Percentiles rank a stretch among this genome's conserved stretches.
These are phyloP conservation scores for Hecatera dysodea DNA, from an alignment of 2,888 invertebrate genomes.

Conservation along the genomic window DNA sequence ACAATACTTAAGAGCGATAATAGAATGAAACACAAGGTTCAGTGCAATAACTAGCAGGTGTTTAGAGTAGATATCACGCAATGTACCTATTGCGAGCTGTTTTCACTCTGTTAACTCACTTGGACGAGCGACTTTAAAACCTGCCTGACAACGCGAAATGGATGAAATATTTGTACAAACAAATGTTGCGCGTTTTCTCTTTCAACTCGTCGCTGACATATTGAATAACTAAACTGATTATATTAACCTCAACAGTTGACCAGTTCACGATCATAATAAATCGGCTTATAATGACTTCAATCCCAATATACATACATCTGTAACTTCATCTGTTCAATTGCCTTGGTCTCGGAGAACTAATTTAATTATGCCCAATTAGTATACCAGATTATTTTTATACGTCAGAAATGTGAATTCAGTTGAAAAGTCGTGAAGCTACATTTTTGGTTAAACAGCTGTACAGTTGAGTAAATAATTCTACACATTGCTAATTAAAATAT, in stretches of 20 bases:
- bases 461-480: constrained; percentile 61
- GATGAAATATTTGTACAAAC: constrained; percentile 85
- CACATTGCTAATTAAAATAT: constrained; percentile 51
- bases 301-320: too few species aligned
- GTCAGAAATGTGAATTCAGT: constrained; percentile 6
- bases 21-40: constrained; percentile 79
- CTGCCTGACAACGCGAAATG: constrained; percentile 80
- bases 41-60: constrained; percentile 81
- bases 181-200: constrained; percentile 83
- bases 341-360: constrained; percentile 4
- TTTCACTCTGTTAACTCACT: constrained; percentile 83
- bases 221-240: constrained; percentile 71
- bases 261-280: constrained; percentile 16
- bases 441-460: constrained; percentile 22
- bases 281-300: constrained; percentile 1
- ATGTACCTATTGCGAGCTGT: constrained; percentile 77
- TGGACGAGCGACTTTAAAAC: constrained; percentile 80
- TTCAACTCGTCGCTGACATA: constrained; percentile 71
- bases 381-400: too few species aligned
- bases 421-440: constrained; percentile 26
- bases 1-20: constrained; percentile 75
- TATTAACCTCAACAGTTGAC: constrained; percentile 23
- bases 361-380: constrained; percentile 31
- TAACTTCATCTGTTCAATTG: constrained; percentile 11
- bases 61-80: constrained; percentile 82